Evolutionary conservation across 2,797 vertebrate species (phyloP).

Genomic region (Artibeus jamaicensis): DNA sequence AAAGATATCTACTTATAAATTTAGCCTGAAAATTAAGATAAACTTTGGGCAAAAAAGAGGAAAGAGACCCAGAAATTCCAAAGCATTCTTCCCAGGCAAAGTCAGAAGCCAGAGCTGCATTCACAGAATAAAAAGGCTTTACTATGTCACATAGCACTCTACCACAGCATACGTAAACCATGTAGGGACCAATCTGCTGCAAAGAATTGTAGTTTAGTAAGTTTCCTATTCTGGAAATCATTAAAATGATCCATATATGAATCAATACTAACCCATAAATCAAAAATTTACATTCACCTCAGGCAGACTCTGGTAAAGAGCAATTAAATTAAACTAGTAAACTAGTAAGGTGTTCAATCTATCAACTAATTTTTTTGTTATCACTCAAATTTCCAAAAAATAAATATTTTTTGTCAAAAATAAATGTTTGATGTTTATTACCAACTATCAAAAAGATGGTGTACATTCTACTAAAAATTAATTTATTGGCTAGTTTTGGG

Average conservation of each 20-base stretch:
- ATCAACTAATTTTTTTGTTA: background rate
- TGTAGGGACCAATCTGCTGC: background rate
- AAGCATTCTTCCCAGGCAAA: background rate
- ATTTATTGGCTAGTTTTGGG: background rate
- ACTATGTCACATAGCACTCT: background rate
- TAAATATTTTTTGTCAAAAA: too few relatives aligned
- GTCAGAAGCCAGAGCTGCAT: background rate
- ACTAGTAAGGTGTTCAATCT: background rate
- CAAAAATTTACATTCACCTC: background rate
- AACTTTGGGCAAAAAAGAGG: background rate
- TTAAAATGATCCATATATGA: background rate
- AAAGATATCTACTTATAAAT: background rate
- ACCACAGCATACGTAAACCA: background rate
- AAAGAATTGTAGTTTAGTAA: background rate
- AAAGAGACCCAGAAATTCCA: background rate
- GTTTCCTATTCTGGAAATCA: background rate
- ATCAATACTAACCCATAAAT: background rate
- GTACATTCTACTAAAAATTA: background rate
- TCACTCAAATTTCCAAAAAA: background rate
- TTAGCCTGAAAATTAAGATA: background rate
- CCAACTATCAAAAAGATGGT: background rate
- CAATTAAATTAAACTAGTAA: slow-evolving; percentile 9
- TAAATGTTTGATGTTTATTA: too few relatives aligned
- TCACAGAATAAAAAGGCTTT: background rate
- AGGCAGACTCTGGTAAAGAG: background rate